These are phyloP conservation scores for Menidia menidia DNA, from an alignment of 2,797 vertebrate species.

Conservation along the genomic window DNA sequence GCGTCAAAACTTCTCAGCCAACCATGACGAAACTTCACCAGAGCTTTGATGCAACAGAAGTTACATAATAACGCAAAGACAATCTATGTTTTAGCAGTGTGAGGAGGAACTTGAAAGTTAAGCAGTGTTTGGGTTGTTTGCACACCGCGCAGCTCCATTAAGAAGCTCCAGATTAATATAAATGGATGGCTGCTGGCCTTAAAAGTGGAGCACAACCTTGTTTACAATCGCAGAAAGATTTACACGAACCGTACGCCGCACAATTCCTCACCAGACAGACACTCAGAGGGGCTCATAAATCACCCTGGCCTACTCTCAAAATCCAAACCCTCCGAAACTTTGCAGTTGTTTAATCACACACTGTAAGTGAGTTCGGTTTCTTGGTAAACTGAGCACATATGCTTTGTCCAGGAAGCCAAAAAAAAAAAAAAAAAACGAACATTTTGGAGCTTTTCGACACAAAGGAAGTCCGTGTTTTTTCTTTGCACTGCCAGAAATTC, in stretches of 20 bases:
- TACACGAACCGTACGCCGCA: background rate
- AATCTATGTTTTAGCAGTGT: background rate
- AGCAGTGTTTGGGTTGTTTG: slow-evolving; percentile 12
- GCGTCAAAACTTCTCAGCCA: slow-evolving; percentile 4
- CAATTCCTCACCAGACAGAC: slow-evolving; percentile 7
- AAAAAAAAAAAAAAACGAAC: no score
- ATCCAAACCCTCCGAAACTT: slow-evolving; percentile 41
- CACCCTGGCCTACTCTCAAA: slow-evolving; percentile 50
- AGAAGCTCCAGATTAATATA: slow-evolving; percentile 11
- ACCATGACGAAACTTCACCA: background rate
- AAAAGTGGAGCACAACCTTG: slow-evolving; percentile 36
- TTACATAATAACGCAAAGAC: background rate
- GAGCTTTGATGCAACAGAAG: slow-evolving; percentile 1
- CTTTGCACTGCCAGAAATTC: slow-evolving; percentile 1
- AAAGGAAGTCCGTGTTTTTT: slow-evolving; percentile 14
- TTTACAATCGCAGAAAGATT: slow-evolving; percentile 15
- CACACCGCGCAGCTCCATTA: slow-evolving; percentile 21
- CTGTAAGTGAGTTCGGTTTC: slow-evolving; percentile 38
- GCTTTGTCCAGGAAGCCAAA: background rate
- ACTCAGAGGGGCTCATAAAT: slow-evolving; percentile 54
- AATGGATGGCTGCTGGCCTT: slow-evolving; percentile 19
- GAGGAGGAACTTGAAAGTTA: background rate
- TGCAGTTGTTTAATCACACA: slow-evolving; percentile 35
- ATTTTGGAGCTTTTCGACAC: background rate
- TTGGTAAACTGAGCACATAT: slow-evolving; percentile 33